Base-by-base conservation (phyloP, 2,113 vertebrate species). In the Syrrhaptes paradoxus region DNA sequence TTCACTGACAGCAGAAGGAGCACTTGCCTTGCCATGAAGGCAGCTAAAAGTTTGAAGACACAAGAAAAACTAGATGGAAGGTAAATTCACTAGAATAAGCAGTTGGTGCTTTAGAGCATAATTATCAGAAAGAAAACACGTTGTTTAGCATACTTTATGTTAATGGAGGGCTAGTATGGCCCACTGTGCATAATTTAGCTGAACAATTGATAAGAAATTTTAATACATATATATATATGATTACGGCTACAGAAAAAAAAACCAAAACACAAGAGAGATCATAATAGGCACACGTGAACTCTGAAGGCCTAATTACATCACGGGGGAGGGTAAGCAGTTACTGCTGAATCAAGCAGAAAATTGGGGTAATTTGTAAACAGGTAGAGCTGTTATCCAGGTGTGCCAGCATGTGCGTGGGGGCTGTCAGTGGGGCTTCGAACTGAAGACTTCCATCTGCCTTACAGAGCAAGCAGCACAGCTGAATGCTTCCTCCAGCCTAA, bases 331-430 rank as follows among this genome's bases (percentile, higher is more conserved):
- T 95, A 97, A 97, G 97, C 96, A 97, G 98, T 97, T 98, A 98
- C 98, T 99, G 99, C 99, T 99, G 99, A 99, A 99, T 98, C 98
- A 99, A 99, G 99, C 99, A 99, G 98, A 99, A 99, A 99, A 98
- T 97, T 98, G 98, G 98, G 98, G 98, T 99, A 99, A 99, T 99
- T 99, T 99, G 99, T 99, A 99, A 99, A 99, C 98, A 99, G 99
- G 98, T 99, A 99, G 98, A 98, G 98, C 96, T 97, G 97, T 94
- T 93, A 98, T 98, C 99, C 99, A 99, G 99, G 99, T 99, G 99
- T 88, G 46, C 94, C 93, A 97, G 98, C 98, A 99, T 99, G 98
- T 99, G 98, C 49, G 91, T 74, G 94, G 93, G 98, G 98, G 97
- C 97, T 87, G 96, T 97, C 70, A 38, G 76, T 59, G 94, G 96